Evolutionary conservation across 2,113 vertebrate genomes (phyloP).

Genomic region (Pitta sordida): DNA sequence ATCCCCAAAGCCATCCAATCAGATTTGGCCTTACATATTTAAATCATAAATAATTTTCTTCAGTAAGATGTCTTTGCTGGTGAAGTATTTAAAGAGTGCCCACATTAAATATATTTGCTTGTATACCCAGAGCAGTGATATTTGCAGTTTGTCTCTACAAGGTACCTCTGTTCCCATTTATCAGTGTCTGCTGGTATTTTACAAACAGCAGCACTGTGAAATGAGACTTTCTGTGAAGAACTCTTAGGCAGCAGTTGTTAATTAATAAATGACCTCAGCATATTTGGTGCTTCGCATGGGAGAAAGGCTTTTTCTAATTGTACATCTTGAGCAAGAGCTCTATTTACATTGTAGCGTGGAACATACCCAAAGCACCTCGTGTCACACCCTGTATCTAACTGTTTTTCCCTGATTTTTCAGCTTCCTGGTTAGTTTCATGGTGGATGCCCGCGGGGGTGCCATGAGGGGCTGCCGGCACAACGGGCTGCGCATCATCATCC

Average conservation of each 20-base stretch:
- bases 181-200: neutral
- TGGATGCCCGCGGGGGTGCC: conserved; percentile 94
- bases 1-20: neutral
- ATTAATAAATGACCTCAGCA: neutral
- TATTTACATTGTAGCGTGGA: neutral
- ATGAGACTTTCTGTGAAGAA: neutral
- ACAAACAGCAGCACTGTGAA: neutral
- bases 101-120: neutral
- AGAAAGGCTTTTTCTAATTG: conserved; percentile 17
- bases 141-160: neutral
- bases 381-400: neutral
- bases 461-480: conserved; percentile 97
- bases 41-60: neutral
- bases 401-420: conserved; percentile 68
- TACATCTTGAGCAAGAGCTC: neutral
- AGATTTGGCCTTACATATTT: neutral
- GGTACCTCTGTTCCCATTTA: accelerated
- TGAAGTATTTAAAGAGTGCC: neutral
- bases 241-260: neutral
- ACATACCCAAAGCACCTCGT: accelerated
- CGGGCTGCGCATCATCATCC: conserved; percentile 93
- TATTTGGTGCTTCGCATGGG: neutral
- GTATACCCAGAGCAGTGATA: neutral
- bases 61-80: neutral
- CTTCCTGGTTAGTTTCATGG: conserved; percentile 99